phyloP scores from a whole-genome alignment of 2,113 vertebrate genomes.

The Cairina moschata region DNA sequence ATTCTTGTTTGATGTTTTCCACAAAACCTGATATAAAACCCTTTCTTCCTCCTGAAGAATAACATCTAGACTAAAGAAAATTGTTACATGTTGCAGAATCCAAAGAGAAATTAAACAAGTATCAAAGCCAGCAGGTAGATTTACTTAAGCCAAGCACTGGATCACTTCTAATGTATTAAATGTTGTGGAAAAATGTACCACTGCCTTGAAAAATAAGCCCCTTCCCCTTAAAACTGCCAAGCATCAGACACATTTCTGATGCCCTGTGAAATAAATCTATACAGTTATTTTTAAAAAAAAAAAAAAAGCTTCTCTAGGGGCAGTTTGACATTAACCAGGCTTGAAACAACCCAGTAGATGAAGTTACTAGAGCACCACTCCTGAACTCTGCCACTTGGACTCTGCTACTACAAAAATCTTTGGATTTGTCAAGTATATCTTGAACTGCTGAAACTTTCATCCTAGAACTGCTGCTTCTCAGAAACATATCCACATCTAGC shows the following conservation, averaged over 20 bases:
- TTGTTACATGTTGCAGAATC: background rate
- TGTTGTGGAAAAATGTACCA: accelerated
- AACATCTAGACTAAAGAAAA: conserved; percentile 73
- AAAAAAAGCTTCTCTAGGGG: background rate
- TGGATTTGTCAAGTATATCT: background rate
- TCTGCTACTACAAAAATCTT: background rate
- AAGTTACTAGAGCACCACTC: background rate
- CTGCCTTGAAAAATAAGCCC: background rate
- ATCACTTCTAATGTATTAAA: accelerated
- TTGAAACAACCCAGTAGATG: background rate
- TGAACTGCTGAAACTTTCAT: background rate
- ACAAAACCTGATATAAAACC: conserved; percentile 93
- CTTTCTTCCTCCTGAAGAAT: conserved; percentile 82
- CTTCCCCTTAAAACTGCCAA: background rate
- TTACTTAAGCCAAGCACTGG: background rate
- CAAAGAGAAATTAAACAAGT: background rate
- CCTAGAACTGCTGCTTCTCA: background rate
- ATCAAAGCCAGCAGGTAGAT: background rate
- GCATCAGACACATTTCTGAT: accelerated
- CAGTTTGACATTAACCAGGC: background rate
- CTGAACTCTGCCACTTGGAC: background rate
- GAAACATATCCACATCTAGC: background rate
- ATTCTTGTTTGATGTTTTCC: conserved; percentile 92
- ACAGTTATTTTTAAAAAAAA: background rate
- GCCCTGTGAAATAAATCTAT: no score